Conservation (phyloP, 1,140 invertebrate genomes). For the Philopotamus ludificatus region DNA sequence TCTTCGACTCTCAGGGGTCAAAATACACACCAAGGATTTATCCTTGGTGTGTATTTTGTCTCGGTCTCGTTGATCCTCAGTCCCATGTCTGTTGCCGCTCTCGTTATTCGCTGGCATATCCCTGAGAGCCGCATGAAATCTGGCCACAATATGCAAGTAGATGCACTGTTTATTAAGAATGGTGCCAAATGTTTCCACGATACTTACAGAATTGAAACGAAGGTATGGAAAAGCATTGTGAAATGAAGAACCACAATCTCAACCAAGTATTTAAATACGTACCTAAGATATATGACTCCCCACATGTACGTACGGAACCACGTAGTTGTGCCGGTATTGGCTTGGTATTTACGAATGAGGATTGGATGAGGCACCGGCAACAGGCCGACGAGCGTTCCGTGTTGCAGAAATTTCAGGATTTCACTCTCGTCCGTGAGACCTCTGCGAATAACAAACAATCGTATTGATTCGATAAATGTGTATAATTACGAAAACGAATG, state of each 20-base stretch:
- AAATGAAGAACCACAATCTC: background rate
- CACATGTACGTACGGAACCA: slow-evolving; percentile 99
- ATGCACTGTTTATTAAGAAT: background rate
- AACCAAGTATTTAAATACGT: slow-evolving; percentile 27
- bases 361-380: slow-evolving; percentile 99
- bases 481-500: background rate
- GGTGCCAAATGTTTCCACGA: background rate
- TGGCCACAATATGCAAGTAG: background rate
- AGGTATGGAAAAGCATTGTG: background rate
- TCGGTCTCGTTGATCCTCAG: too few species aligned
- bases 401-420: slow-evolving; percentile 98
- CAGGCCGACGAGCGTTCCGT: slow-evolving; percentile 96
- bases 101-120: too few species aligned
- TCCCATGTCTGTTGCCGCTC: too few species aligned
- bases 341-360: slow-evolving; percentile 97
- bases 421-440: slow-evolving; percentile 99
- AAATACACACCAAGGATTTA: too few species aligned
- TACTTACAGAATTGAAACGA: background rate
- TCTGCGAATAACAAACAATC: slow-evolving; percentile 61
- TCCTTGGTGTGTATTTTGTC: too few species aligned
- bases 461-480: too few species aligned
- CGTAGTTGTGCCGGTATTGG: slow-evolving; percentile 95
- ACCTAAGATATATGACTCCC: slow-evolving; percentile 98
- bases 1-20: too few species aligned
- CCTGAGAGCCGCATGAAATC: too few species aligned